Evolutionary conservation across 1,140 invertebrate genomes (phyloP).

Genomic region (Pollicipes pollicipes): DNA sequence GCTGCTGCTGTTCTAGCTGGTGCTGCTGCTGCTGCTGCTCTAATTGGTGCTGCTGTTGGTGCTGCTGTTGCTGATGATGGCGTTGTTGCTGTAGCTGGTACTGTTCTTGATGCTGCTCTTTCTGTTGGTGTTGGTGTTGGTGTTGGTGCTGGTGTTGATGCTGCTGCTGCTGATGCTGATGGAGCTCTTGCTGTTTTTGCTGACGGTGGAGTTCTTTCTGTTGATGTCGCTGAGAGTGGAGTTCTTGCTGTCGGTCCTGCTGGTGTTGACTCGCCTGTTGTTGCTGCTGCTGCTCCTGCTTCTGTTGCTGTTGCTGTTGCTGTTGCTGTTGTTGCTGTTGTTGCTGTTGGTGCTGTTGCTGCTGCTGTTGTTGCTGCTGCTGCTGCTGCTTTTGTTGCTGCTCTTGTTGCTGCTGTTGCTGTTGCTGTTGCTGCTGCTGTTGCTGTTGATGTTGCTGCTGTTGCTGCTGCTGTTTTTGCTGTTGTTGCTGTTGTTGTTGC

Average conservation of each 20-base stretch:
- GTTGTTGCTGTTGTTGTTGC: no score
- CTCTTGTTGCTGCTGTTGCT: background rate
- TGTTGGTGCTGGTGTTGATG: constrained; percentile 5
- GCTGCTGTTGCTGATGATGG: background rate
- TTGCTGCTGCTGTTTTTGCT: no score
- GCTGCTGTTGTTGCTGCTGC: background rate
- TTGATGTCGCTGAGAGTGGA: no score
- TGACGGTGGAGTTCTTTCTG: background rate
- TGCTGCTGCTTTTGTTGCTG: background rate
- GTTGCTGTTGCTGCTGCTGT: no score
- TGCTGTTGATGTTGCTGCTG: no score
- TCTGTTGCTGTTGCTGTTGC: background rate
- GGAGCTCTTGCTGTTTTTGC: background rate
- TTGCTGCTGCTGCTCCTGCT: background rate
- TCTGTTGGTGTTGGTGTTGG: no score
- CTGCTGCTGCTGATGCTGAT: background rate
- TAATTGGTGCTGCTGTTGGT: constrained; percentile 8
- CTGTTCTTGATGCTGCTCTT: no score
- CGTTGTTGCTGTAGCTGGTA: no score
- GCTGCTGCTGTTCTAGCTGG: constrained; percentile 7
- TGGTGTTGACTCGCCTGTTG: background rate
- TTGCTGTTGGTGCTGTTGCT: background rate
- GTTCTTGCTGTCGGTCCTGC: no score
- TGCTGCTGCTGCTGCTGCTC: constrained; percentile 7
- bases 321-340: background rate